Evolutionary conservation across 2,113 vertebrate species (phyloP), one percentile per base, ranked within the genome.

Genomic region (Gadus chalcogrammus): DNA sequence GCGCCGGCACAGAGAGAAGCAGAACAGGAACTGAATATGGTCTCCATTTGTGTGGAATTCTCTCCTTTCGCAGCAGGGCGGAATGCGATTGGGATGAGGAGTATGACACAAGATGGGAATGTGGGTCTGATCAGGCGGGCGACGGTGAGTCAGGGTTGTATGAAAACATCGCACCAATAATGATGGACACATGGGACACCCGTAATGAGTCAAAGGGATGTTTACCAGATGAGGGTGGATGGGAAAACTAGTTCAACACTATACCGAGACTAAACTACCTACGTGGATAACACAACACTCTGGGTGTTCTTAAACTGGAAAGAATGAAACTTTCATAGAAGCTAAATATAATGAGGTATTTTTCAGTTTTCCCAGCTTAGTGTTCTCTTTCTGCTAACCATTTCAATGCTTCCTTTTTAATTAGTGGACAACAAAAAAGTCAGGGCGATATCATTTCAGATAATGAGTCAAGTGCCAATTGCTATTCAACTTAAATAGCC

Each of bases 21-120:
- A 82, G 35, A 85, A 76, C 24, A 35, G 31, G 31, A 35, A 35
- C 24, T 24, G 24, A 24, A 3, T 87, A 71, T 88, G 86, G 79
- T 87, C 74, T 85, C 84, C 61, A 87, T 90, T 90, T 85, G 72
- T 81, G 27, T 70, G 85, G 84, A 88, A 88, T 90, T 83, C 65
- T 85, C 28, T 70, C 56, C 71, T 72, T 78, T 82, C 77, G 68
- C 78, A 61, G 67, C 52, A 28, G 61, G 67, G 76, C 53, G 67
- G 74, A 67, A 79, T 13, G 69, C 76, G 79, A 82, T 80, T 80
- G 75, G 79, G 72, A 79, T 68, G 38, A 76, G 63, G 61, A 74
- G 79, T 84, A 85, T 84, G 80, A 74, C 77, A 86, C 64, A 76
- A 78, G 81, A 79, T 16, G 71, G 79, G 78, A 82, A 81, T 85